Evolutionary conservation across 1,140 invertebrate genomes (phyloP).

Genomic region (Eufriesea mexicana): DNA sequence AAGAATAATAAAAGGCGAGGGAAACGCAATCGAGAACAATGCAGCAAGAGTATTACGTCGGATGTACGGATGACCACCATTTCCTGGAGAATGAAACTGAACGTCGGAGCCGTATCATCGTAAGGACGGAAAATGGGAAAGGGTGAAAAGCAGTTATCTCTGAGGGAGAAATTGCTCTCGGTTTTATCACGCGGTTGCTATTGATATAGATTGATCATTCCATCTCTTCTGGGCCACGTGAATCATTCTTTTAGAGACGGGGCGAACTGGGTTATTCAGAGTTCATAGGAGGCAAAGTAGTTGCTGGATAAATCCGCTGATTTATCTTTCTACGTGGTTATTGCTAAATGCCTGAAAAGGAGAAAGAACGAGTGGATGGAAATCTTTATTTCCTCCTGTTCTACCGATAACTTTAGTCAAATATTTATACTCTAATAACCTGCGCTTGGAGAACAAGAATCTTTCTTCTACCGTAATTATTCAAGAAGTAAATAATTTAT

Average conservation of each 20-base stretch:
- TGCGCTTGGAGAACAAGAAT: too few species aligned
- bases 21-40: constrained; percentile 29
- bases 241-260: constrained; percentile 50
- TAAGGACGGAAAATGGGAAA: background rate
- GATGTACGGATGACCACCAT: constrained; percentile 7
- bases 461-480: too few species aligned
- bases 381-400: background rate
- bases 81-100: constrained; percentile 29
- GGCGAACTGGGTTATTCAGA: constrained; percentile 16
- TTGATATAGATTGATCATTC: constrained; percentile 67
- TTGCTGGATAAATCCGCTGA: constrained; percentile 35
- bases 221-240: constrained; percentile 28
- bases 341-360: too few species aligned
- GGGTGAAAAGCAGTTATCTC: constrained; percentile 54
- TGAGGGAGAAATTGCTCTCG: constrained; percentile 58
- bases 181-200: constrained; percentile 55
- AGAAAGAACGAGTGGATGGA: background rate
- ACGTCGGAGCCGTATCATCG: constrained; percentile 18
- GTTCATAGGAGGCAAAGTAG: constrained; percentile 47
- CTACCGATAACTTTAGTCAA: too few species aligned
- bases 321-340: constrained; percentile 26
- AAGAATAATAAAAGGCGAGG: background rate
- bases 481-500: too few species aligned
- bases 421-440: background rate
- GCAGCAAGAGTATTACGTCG: constrained; percentile 25